Percentiles rank a stretch among this genome's conserved stretches.
phyloP scores from a whole-genome alignment of 2,888 invertebrate species.

The Chrysopilus asiliformis region DNA sequence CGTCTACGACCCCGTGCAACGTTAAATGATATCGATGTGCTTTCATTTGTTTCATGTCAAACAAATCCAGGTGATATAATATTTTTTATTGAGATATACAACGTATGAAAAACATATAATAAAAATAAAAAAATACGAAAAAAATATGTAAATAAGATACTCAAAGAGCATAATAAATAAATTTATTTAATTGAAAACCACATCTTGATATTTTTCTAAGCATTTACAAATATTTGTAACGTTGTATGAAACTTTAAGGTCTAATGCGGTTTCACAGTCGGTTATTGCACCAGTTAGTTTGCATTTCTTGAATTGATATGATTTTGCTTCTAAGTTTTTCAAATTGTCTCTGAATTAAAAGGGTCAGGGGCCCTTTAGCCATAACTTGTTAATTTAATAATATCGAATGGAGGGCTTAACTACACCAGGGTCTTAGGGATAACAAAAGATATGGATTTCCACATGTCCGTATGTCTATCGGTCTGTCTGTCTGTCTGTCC shows the following conservation, averaged over 20 bases:
- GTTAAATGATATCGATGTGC: constrained; percentile 8
- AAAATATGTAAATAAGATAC: constrained; percentile 2
- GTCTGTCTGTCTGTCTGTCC: too few relatives aligned
- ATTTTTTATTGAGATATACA: constrained; percentile 3
- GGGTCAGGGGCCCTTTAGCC: too few relatives aligned
- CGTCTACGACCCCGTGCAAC: constrained; percentile 10
- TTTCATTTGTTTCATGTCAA: constrained; percentile 9
- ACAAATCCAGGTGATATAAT: constrained; percentile 12
- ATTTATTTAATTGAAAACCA: constrained; percentile 5
- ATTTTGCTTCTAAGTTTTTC: too few relatives aligned
- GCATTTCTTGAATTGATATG: too few relatives aligned
- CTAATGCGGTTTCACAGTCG: too few relatives aligned
- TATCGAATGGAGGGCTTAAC: too few relatives aligned
- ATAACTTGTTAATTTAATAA: too few relatives aligned
- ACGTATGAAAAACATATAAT: constrained; percentile 4
- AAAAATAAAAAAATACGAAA: constrained; percentile 4
- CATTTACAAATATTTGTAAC: neutral
- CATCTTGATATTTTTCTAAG: neutral
- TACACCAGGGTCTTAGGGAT: too few relatives aligned
- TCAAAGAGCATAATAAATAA: constrained; percentile 7
- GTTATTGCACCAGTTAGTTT: too few relatives aligned
- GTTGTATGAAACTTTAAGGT: neutral
- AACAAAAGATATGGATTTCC: too few relatives aligned
- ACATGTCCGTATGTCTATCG: too few relatives aligned
- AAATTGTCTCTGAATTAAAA: too few relatives aligned